Percentiles rank a stretch among this genome's conserved stretches.
phyloP scores from a whole-genome alignment of 2,797 vertebrate species.

The Argentina silus region DNA sequence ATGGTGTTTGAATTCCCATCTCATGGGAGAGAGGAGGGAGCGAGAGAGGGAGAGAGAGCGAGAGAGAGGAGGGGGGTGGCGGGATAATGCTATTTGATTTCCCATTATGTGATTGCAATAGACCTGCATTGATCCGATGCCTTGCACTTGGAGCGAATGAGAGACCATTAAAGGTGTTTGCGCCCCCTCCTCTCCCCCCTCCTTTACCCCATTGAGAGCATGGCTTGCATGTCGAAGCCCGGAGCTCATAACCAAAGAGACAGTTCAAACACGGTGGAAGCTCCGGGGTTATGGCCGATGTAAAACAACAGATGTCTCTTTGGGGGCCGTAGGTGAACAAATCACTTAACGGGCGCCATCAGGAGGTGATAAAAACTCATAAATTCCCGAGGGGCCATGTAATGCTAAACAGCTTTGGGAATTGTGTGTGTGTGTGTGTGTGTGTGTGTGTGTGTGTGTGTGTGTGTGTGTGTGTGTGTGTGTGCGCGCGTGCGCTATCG shows the following conservation, averaged over 20 bases:
- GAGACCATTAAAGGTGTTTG: constrained; percentile 97
- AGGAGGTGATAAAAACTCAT: constrained; percentile 98
- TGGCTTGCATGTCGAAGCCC: constrained; percentile 88
- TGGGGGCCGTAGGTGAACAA: constrained; percentile 89
- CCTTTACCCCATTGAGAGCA: constrained; percentile 82
- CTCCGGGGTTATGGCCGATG: constrained; percentile 88
- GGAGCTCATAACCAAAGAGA: constrained; percentile 95
- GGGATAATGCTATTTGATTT: constrained; percentile 97
- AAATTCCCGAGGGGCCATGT: constrained; percentile 99
- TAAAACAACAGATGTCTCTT: constrained; percentile 99
- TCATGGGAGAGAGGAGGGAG: constrained; percentile 43
- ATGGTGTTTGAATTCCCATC: constrained; percentile 92
- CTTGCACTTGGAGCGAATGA: constrained; percentile 90
- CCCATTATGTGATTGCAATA: constrained; percentile 98
- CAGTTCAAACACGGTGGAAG: constrained; percentile 86
- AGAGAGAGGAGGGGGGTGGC: constrained; percentile 50
- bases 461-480: constrained; percentile 37
- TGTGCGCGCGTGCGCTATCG: constrained; percentile 60
- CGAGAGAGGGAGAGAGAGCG: constrained; percentile 2
- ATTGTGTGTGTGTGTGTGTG: constrained; percentile 44
- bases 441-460: constrained; percentile 27
- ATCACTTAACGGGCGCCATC: constrained; percentile 99
- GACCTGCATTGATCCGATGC: constrained; percentile 97
- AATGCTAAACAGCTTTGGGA: constrained; percentile 94
- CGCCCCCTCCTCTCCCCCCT: constrained; percentile 67